These are phyloP conservation scores for Potorous gilbertii DNA, from an alignment of 2,797 vertebrate genomes.

Conservation along the genomic window DNA sequence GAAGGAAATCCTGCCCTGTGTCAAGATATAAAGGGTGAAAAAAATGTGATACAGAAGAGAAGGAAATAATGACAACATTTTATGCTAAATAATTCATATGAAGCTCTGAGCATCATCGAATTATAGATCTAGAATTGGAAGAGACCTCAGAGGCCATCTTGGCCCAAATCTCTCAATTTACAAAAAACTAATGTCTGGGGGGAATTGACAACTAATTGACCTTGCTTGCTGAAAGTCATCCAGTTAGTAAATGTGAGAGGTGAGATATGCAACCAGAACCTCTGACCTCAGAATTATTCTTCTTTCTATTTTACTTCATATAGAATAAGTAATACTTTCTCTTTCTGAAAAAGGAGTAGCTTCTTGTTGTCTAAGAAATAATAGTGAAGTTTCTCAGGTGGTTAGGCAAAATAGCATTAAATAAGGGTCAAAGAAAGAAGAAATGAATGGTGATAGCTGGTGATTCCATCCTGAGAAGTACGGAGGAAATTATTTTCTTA, in stretches of 20 bases:
- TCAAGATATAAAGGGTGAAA: too few species aligned
- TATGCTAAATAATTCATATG: too few species aligned
- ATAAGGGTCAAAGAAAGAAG: neutral
- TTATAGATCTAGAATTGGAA: too few species aligned
- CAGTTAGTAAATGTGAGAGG: neutral
- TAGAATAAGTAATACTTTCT: neutral
- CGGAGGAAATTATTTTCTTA: neutral
- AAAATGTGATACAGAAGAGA: too few species aligned
- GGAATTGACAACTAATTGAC: too few species aligned
- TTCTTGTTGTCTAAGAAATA: neutral
- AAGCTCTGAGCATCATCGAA: too few species aligned
- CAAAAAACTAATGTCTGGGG: neutral
- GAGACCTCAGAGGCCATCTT: too few species aligned
- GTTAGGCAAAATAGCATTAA: neutral
- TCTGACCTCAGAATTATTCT: neutral
- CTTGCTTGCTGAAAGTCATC: neutral
- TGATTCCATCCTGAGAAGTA: neutral
- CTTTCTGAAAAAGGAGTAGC: neutral
- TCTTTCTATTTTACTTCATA: neutral
- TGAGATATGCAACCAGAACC: neutral
- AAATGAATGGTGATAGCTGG: neutral
- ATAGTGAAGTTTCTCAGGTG: neutral
- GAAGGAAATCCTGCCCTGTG: too few species aligned
- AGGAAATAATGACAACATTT: too few species aligned
- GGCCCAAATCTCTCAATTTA: neutral